These are phyloP conservation scores for Eptesicus fuscus DNA, from an alignment of 2,113 vertebrate genomes.

Conservation along the genomic window DNA sequence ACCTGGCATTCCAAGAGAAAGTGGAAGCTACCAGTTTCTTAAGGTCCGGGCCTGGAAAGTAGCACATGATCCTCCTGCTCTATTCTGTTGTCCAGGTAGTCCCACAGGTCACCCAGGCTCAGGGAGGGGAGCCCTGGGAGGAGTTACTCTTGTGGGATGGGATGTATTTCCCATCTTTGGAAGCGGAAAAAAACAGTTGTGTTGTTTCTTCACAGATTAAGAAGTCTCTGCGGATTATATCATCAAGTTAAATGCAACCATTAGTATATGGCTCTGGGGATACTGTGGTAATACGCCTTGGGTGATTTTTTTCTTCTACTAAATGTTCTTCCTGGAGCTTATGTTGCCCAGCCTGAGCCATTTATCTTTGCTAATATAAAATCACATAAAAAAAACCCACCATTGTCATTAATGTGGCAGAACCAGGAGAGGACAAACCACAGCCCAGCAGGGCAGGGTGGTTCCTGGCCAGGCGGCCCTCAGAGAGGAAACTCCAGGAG, in stretches of 20 bases:
- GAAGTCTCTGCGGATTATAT: conserved; percentile 72
- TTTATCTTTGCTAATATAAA: conserved; percentile 60
- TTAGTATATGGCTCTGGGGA: conserved; percentile 57
- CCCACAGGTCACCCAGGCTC: too few relatives aligned
- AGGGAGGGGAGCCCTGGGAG: neutral
- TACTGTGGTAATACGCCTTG: conserved; percentile 46
- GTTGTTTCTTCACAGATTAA: conserved; percentile 68
- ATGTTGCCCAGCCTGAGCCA: conserved; percentile 1
- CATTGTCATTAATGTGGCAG: conserved; percentile 54
- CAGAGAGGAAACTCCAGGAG: neutral
- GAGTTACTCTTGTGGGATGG: neutral
- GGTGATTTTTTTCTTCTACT: conserved; percentile 59
- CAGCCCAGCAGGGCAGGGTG: neutral
- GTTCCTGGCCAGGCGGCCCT: conserved; percentile 25
- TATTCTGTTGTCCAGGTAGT: neutral
- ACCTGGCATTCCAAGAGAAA: neutral
- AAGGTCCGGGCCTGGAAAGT: neutral
- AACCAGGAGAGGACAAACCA: conserved; percentile 29
- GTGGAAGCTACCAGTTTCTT: neutral
- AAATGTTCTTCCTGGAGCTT: conserved; percentile 43
- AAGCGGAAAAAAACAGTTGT: conserved; percentile 44
- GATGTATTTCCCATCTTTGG: neutral
- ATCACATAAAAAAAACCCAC: conserved; percentile 16
- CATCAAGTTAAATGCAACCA: conserved; percentile 70
- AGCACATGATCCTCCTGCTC: neutral